Evolutionary conservation across 2,113 vertebrate genomes (phyloP).

Genomic region (Climacteris rufus): DNA sequence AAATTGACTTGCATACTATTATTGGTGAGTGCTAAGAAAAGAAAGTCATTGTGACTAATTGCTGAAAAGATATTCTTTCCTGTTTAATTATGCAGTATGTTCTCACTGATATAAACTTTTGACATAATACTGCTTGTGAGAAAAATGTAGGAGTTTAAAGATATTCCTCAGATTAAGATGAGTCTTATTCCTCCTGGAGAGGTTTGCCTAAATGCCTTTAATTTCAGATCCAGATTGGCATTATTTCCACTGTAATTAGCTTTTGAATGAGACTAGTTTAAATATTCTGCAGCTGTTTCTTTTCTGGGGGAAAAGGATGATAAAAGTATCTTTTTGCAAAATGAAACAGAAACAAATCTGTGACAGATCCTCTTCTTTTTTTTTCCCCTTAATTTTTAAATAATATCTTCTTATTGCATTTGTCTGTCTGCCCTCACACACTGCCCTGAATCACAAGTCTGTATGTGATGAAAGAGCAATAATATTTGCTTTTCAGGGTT

Average conservation of each 20-base stretch:
- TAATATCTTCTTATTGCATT: neutral
- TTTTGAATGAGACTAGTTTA: constrained; percentile 29
- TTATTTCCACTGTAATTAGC: constrained; percentile 49
- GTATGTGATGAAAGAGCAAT: constrained; percentile 39
- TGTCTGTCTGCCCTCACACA: constrained; percentile 26
- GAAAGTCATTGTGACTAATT: neutral
- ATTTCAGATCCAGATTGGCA: constrained; percentile 37
- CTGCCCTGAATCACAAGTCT: neutral
- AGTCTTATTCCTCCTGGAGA: neutral
- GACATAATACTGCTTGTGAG: neutral
- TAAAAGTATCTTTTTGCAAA: constrained; percentile 1
- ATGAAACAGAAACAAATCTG: neutral
- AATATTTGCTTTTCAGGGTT: constrained; percentile 56
- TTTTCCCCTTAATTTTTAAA: neutral
- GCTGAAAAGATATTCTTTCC: constrained; percentile 10
- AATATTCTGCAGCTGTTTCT: constrained; percentile 52
- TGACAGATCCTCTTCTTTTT: neutral
- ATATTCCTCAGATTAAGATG: neutral
- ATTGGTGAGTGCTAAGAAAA: neutral
- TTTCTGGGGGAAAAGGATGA: neutral
- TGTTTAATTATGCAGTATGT: neutral
- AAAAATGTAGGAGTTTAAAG: neutral
- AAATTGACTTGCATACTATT: neutral
- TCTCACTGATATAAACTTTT: neutral
- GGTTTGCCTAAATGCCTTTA: constrained; percentile 12